Conservation (phyloP, 2,113 vertebrate species). For the Okapia johnstoni region DNA sequence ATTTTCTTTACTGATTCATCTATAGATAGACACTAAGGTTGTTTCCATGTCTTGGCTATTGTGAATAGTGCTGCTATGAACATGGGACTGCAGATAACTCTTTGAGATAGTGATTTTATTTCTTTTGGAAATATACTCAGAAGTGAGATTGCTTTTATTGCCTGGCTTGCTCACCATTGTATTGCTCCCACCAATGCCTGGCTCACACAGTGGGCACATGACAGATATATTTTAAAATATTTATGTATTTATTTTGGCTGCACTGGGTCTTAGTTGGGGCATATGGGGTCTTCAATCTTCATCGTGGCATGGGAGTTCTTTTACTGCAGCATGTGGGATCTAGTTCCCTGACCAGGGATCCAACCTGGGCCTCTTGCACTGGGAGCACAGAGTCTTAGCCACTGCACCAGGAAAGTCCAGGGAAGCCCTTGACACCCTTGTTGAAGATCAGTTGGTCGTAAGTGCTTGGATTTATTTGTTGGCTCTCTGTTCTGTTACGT, state of each 20-base stretch:
- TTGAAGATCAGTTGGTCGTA: background rate
- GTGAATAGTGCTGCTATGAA: background rate
- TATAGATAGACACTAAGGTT: background rate
- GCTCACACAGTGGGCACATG: background rate
- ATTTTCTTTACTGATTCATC: background rate
- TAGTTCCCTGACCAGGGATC: background rate
- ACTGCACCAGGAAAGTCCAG: background rate
- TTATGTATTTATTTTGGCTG: background rate
- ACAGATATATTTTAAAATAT: background rate
- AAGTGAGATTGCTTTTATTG: background rate
- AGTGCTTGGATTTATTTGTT: background rate
- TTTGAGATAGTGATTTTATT: background rate
- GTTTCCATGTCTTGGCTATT: background rate
- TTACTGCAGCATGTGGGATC: background rate
- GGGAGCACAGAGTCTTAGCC: background rate
- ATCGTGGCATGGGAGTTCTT: background rate
- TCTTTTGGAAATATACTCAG: background rate
- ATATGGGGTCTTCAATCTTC: rapidly evolving
- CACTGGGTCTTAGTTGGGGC: background rate
- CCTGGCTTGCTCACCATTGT: background rate
- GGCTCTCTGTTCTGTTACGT: background rate
- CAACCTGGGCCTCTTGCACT: background rate
- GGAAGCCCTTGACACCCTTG: background rate
- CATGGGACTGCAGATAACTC: background rate
- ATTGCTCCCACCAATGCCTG: background rate